Percentiles rank a stretch among this genome's conserved stretches.
phyloP scores from a whole-genome alignment of 2,113 vertebrate species.

The Aviceda subcristata region DNA sequence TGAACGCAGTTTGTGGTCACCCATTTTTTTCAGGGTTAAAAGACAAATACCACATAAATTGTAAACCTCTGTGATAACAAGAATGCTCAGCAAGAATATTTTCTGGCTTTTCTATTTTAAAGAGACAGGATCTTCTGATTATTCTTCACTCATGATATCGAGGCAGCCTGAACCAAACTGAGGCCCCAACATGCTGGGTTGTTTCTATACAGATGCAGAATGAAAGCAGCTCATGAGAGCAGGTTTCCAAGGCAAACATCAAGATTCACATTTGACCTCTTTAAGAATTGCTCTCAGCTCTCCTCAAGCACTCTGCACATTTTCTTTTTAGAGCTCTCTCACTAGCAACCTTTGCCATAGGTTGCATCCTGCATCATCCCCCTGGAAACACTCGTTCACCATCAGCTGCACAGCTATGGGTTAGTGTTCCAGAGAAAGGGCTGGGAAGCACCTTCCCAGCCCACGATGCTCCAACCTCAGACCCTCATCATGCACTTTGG shows the following conservation, averaged over 20 bases:
- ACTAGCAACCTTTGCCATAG: not conserved
- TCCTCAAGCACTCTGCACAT: not conserved
- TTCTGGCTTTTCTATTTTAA: not conserved
- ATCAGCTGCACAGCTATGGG: not conserved
- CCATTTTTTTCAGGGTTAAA: not conserved
- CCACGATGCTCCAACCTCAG: not conserved
- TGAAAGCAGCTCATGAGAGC: not conserved
- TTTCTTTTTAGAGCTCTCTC: not conserved
- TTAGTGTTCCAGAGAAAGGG: not conserved
- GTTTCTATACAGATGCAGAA: not conserved
- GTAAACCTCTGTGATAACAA: not conserved
- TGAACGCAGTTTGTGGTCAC: not conserved
- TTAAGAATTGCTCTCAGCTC: not conserved
- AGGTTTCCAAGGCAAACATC: not conserved
- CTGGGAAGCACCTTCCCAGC: not conserved
- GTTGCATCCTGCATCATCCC: not conserved
- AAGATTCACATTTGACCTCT: not conserved
- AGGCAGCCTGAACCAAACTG: not conserved
- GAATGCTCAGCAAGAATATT: not conserved
- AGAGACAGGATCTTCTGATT: not conserved
- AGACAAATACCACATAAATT: not conserved
- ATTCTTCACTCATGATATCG: not conserved
- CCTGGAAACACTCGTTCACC: not conserved
- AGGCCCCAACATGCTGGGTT: rapidly evolving
- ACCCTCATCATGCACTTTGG: not conserved